These are phyloP conservation scores for Virgularia gustaviana DNA, from an alignment of 92 coral and sea anemone species.

Conservation along the genomic window DNA sequence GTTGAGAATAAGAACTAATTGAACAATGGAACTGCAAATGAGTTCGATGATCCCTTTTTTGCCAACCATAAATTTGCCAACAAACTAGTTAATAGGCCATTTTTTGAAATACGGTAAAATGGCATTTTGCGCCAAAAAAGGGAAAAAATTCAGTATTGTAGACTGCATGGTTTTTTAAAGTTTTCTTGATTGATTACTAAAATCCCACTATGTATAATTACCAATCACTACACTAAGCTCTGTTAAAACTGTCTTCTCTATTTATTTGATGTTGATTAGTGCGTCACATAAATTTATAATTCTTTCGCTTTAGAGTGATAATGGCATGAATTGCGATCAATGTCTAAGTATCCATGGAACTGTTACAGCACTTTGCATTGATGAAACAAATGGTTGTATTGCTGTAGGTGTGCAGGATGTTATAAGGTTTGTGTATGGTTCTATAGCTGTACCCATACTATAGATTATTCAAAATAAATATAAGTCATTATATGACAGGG, in stretches of 20 bases:
- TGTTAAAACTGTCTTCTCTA: not conserved
- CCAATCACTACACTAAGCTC: not conserved
- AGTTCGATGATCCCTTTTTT: no score
- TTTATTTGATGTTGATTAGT: not conserved
- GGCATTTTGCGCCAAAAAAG: no score
- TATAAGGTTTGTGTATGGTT: slow-evolving; percentile 51
- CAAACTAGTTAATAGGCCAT: no score
- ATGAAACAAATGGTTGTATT: slow-evolving; percentile 82
- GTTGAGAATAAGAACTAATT: no score
- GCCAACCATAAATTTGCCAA: no score
- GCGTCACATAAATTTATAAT: not conserved
- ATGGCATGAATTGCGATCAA: slow-evolving; percentile 94
- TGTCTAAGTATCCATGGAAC: slow-evolving; percentile 88
- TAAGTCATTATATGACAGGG: not conserved
- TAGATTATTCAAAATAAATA: not conserved
- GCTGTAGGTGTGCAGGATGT: slow-evolving; percentile 91
- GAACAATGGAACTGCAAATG: no score
- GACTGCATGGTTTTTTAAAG: no score
- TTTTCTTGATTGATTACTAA: no score
- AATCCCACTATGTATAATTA: no score
- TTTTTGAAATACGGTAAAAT: no score
- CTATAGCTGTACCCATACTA: not conserved
- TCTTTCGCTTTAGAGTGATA: slow-evolving; percentile 63
- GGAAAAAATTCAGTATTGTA: no score
- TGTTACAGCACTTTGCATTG: slow-evolving; percentile 92